Evolutionary conservation across 2,888 invertebrate genomes (phyloP), one percentile per base, ranked within the genome.

Genomic region (Drosophila nr. perissopoda): DNA sequence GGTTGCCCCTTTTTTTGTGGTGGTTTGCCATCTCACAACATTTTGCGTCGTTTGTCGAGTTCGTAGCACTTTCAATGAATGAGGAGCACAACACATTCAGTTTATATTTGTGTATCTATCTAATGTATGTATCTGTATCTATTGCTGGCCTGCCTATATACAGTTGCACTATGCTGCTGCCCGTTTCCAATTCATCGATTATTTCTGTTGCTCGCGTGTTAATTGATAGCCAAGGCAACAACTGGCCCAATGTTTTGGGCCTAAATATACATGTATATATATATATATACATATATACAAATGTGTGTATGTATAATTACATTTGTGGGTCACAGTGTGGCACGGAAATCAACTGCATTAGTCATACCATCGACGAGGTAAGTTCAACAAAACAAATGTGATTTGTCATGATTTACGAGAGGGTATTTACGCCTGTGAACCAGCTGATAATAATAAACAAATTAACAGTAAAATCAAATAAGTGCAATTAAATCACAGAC

Each of bases 31-130:
- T 79, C 77, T 77, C 73, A 72, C 66, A 80, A 51, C 67, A 73
- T 56, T 80, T 80, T 77, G 81, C 79, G 79, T 80, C 81, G 81
- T 78, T 80, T 73, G 59, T 49, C 53, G 89, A 74, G 86, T 86
- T 89, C 90, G 83, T 77, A 85, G 87, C 83, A 87, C 88, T 83
- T 78, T 90, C 82, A 88, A 88, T 83, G 88, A 88, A 88, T 83
- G 88, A 81, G 86, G 78, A 86, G 83, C 81, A 76, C 88, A 87
- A 45, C 85, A 77, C 82, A 83, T 85, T 71, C 53, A 59, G 68
- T 62, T 71, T 54, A 34, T 75, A 59, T 66, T 49, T 73, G 21
- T 63, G 56, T 71, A 58, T 68, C 40, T 78, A 36, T 70, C 59
- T 79, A 49, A 45, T 8, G 21, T 45, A 25, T 45, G 45, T 25